Percentiles rank a stretch among this genome's conserved stretches.
Conservation (phyloP, 2,797 vertebrate genomes). For the Rhinogobio ventralis region DNA sequence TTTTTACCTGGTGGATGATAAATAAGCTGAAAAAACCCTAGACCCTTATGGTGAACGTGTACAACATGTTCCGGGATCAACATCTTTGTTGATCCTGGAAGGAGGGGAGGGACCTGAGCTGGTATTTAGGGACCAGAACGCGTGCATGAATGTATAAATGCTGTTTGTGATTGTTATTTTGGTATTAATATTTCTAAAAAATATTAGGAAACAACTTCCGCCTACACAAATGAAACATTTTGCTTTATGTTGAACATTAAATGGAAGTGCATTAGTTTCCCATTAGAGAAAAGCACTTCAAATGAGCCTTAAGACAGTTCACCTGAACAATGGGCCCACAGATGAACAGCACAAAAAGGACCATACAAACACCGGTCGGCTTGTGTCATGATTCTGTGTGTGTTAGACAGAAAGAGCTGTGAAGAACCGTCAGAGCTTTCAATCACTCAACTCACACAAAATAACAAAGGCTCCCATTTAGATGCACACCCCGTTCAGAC, state of each 20-base stretch:
- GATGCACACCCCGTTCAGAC: conserved; percentile 2
- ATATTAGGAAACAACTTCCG: background rate
- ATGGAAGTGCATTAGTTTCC: conserved; percentile 31
- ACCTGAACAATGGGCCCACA: conserved; percentile 26
- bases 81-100: background rate
- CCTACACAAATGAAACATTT: background rate
- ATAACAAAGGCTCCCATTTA: conserved; percentile 46
- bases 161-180: background rate
- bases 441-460: conserved; percentile 29
- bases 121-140: background rate
- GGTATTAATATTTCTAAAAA: background rate
- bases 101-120: background rate
- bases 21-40: no score
- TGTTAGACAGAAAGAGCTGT: conserved; percentile 23
- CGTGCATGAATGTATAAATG: background rate
- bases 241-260: background rate
- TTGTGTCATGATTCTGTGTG: conserved; percentile 29
- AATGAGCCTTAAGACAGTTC: conserved; percentile 11
- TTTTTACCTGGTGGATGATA: background rate
- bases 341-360: conserved; percentile 15
- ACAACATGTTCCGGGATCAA: background rate
- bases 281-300: conserved; percentile 26
- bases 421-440: conserved; percentile 25
- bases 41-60: background rate
- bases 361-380: conserved; percentile 13